These are phyloP conservation scores for Coluber constrictor DNA, from an alignment of 2,797 vertebrate species.

Conservation along the genomic window DNA sequence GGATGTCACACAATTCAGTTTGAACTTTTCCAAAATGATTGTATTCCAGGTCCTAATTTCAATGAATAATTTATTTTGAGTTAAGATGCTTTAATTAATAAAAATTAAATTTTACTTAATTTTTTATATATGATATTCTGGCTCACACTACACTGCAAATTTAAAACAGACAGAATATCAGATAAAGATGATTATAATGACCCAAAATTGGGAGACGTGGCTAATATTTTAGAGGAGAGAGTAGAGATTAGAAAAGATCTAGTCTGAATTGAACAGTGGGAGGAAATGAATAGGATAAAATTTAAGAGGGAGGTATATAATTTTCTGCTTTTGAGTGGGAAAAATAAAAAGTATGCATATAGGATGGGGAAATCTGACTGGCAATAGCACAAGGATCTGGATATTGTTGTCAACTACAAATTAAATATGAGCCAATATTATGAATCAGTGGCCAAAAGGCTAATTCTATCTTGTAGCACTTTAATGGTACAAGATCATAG, in stretches of 20 bases:
- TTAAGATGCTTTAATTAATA: not conserved
- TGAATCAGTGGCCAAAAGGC: not conserved
- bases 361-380: not conserved
- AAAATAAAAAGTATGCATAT: not conserved
- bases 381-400: not conserved
- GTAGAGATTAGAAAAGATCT: not conserved
- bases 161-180: not conserved
- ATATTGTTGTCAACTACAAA: not conserved
- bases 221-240: not conserved
- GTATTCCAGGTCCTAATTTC: not conserved
- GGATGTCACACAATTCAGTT: not conserved
- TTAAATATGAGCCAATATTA: not conserved
- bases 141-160: not conserved
- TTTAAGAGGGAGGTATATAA: not conserved
- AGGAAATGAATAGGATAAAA: not conserved
- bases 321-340: not conserved
- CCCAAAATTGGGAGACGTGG: not conserved
- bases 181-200: not conserved
- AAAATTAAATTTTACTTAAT: not conserved
- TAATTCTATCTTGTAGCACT: not conserved
- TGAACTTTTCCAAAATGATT: not conserved
- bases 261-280: not conserved
- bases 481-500: not conserved
- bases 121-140: not conserved
- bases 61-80: not conserved